Conservation (phyloP, 2,888 invertebrate species). For the Ctena decussata region DNA sequence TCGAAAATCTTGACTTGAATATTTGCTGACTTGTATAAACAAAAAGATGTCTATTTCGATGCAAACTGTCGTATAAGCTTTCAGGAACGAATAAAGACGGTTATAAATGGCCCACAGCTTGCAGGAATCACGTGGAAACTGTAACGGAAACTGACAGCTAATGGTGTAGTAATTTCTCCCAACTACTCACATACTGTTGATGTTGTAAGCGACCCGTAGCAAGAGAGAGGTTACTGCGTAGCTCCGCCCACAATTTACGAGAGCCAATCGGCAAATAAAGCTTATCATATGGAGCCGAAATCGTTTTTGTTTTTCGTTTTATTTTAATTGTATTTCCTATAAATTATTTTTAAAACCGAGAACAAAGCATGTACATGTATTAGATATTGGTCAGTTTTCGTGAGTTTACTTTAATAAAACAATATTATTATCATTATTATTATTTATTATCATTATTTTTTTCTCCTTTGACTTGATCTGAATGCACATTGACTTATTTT, state of each 20-base stretch:
- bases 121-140: slow-evolving; percentile 11
- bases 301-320: too few species aligned
- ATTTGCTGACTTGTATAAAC: slow-evolving; percentile 14
- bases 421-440: too few species aligned
- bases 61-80: slow-evolving; percentile 20
- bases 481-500: too few species aligned
- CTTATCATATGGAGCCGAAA: too few species aligned
- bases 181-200: background rate
- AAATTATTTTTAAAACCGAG: too few species aligned
- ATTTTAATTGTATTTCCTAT: too few species aligned
- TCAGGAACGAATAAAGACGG: background rate
- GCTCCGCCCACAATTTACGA: background rate
- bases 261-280: too few species aligned
- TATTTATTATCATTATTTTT: too few species aligned
- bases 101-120: slow-evolving; percentile 4
- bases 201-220: background rate
- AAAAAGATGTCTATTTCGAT: slow-evolving; percentile 9
- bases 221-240: background rate
- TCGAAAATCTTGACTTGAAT: background rate
- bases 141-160: background rate
- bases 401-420: too few species aligned
- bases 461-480: too few species aligned
- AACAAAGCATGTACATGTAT: too few species aligned
- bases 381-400: too few species aligned
- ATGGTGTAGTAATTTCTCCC: background rate